These are phyloP conservation scores for Silurus asotus DNA, from an alignment of 2,113 vertebrate species.

Conservation along the genomic window DNA sequence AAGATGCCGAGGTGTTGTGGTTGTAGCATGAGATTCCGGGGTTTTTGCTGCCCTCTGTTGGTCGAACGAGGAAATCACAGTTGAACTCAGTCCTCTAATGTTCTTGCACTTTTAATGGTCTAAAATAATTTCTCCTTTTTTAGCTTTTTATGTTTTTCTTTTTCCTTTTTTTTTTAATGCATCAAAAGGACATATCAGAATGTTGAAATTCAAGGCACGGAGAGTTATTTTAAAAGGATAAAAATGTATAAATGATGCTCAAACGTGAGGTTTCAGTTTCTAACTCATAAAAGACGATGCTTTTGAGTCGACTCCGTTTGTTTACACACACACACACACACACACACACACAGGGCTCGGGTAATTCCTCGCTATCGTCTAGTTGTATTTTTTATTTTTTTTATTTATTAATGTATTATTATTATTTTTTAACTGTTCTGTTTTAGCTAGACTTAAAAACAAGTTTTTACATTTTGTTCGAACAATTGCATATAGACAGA, in stretches of 20 bases:
- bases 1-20: background rate
- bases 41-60: slow-evolving; percentile 44
- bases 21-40: background rate
- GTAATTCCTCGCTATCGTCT: too few relatives aligned
- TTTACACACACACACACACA: too few relatives aligned
- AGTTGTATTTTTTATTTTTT: too few relatives aligned
- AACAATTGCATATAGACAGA: too few relatives aligned
- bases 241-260: background rate
- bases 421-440: too few relatives aligned
- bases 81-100: background rate
- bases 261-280: background rate
- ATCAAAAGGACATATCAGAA: background rate
- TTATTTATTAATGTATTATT: too few relatives aligned
- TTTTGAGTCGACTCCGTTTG: background rate
- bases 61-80: background rate
- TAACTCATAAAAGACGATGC: background rate
- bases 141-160: background rate
- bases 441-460: too few relatives aligned
- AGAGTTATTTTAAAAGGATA: background rate
- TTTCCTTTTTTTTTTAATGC: background rate
- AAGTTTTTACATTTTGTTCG: too few relatives aligned
- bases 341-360: too few relatives aligned
- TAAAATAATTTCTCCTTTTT: too few relatives aligned
- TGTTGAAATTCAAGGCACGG: background rate
- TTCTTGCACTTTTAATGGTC: background rate